These are phyloP conservation scores for Potamilus streckersoni DNA, from an alignment of 1,140 invertebrate species.

Conservation along the genomic window DNA sequence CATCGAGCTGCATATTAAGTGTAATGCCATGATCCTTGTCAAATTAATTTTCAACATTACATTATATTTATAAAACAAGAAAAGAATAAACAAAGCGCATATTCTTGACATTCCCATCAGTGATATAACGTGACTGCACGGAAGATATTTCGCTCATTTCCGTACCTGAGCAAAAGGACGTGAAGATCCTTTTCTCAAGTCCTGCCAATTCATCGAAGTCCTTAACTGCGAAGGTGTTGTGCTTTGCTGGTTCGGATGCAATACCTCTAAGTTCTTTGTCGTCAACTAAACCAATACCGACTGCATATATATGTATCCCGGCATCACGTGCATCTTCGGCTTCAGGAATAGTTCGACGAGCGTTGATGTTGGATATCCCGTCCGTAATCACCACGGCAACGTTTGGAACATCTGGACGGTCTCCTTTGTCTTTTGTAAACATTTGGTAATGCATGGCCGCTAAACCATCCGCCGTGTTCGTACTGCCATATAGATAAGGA, in stretches of 20 bases:
- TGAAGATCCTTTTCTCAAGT: conserved; percentile 22
- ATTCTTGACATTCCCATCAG: too few species aligned
- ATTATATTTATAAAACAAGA: too few species aligned
- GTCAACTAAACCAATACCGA: conserved; percentile 44
- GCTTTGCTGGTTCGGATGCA: conserved; percentile 22
- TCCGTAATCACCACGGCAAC: conserved; percentile 44
- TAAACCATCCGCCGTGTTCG: conserved; percentile 28
- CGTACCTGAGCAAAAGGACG: conserved; percentile 24
- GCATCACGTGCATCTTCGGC: conserved; percentile 31
- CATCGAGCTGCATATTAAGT: too few species aligned
- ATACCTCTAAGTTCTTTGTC: conserved; percentile 34
- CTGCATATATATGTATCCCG: conserved; percentile 42
- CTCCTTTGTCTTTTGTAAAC: conserved; percentile 18
- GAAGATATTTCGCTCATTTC: too few species aligned
- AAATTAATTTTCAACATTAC: too few species aligned
- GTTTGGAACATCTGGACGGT: conserved; percentile 26
- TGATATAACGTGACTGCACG: too few species aligned
- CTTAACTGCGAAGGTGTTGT: conserved; percentile 21
- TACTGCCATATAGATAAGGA: conserved; percentile 32
- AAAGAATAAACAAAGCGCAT: too few species aligned
- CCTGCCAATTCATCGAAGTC: conserved; percentile 28
- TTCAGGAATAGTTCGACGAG: conserved; percentile 31
- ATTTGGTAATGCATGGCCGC: conserved; percentile 20
- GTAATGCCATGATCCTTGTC: too few species aligned
- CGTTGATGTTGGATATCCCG: conserved; percentile 48